A percentile compares a stretch with the other conserved stretches of the same genome.
These are phyloP conservation scores for Eristalis arbustorum DNA, from an alignment of 2,888 invertebrate genomes.

Conservation along the genomic window DNA sequence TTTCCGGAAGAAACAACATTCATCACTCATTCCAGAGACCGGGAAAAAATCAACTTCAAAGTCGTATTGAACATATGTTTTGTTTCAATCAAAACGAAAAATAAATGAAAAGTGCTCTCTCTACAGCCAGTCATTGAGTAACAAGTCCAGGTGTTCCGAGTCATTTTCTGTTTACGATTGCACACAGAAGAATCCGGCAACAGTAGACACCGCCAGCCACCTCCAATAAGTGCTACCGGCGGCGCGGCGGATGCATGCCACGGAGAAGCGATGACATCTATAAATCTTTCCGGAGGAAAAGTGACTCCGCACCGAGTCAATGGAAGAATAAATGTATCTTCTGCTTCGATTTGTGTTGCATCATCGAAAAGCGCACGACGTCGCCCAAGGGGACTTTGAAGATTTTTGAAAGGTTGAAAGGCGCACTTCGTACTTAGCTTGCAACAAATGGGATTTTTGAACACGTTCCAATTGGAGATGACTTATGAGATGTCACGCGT, in stretches of 20 bases:
- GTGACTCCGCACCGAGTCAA: not conserved
- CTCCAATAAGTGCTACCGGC: not conserved
- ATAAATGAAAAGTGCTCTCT: not conserved
- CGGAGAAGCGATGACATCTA: not conserved
- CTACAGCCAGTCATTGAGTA: not conserved
- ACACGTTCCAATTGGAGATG: not conserved
- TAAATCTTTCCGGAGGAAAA: not conserved
- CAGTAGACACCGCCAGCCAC: not conserved
- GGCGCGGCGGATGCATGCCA: not conserved
- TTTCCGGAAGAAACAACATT: not conserved
- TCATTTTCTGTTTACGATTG: not conserved
- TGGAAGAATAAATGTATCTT: not conserved
- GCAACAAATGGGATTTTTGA: not conserved
- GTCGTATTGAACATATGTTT: not conserved
- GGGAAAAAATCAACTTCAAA: not conserved
- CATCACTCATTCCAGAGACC: not conserved
- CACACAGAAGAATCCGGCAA: not conserved
- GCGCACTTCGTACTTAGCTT: not conserved
- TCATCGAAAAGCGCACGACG: not conserved
- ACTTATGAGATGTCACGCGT: not conserved
- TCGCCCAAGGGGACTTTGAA: not conserved
- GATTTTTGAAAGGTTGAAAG: not conserved
- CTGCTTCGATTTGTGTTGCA: not conserved
- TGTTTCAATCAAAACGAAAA: not conserved
- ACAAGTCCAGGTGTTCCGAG: slow-evolving; percentile 7